Base-by-base conservation (phyloP, 1,140 invertebrate genomes). In the Drosophila navojoa region DNA sequence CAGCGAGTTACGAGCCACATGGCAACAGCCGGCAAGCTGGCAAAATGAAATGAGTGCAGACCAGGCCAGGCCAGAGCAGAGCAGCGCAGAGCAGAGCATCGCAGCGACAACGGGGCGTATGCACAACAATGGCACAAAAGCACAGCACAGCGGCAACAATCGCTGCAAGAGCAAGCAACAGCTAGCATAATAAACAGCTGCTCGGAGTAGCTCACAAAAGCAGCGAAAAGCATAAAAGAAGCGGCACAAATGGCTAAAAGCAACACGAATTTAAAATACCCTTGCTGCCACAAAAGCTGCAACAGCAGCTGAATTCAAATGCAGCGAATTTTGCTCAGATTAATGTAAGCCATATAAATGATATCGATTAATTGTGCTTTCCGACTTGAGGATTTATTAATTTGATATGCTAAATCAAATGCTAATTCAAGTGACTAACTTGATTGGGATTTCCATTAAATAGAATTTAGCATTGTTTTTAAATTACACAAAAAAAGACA, bases 1-100 rank as follows among this genome's bases (percentile, higher is more conserved):
- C 35, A 32, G 47, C 53, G 16, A 57, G 60, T 58, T 71, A 38
- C 69, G 38, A 64, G 55, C 47, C 59, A 60, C 59, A 58, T 73
- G 68, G 76, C 58, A 52, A 44, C 62, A 50, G 55, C 45, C 19
- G 19, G n/a, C 40, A 53, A 53, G 53, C 49, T 57, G 5, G 44
- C 52, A 11, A 63, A 82, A 84, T 63, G 64, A 85, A 86, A 81
- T 85, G 77, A 84, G 81, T 74, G 60, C 81, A 86, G 50, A 38
- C 59, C 61, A 70, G 1, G 19, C 19, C 19, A 22, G 50, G 38
- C 59, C 61, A 70, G 1, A 3, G 2, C 19, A 22, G 50, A 49
- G 50, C 61, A 84, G 77, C 71, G 60, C 81, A 86, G 50, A 49
- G 50, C 61, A 29, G 50, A 79, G 5, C 32, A 35, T 35, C 7